A percentile compares a stretch with the other conserved stretches of the same genome.
These are phyloP conservation scores for Malurus leucopterus DNA, from an alignment of 2,797 vertebrate genomes.

Conservation along the genomic window DNA sequence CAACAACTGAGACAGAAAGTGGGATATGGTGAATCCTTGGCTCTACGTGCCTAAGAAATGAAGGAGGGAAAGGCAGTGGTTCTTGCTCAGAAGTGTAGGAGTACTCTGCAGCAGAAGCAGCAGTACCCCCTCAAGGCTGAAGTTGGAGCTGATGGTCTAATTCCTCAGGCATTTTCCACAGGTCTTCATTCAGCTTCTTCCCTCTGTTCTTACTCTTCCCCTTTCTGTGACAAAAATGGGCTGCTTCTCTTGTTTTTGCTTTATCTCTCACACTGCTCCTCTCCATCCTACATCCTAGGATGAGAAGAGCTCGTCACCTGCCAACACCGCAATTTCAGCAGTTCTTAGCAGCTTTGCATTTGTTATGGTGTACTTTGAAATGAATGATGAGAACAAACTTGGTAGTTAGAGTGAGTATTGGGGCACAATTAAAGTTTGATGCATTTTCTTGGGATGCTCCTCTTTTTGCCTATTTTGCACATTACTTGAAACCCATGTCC, in stretches of 20 bases:
- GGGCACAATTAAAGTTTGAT: not conserved
- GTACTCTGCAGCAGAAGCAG: not conserved
- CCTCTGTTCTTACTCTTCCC: not conserved
- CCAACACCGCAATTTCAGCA: not conserved
- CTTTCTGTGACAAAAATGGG: not conserved
- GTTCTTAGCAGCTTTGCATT: not conserved
- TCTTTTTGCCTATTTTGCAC: not conserved
- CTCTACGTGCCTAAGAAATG: not conserved
- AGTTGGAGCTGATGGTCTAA: not conserved
- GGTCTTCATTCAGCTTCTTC: not conserved
- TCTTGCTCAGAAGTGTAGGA: not conserved
- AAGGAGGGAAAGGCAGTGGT: not conserved
- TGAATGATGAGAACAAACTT: not conserved
- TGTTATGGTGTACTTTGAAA: not conserved
- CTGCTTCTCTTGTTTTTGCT: not conserved
- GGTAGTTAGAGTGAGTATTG: not conserved
- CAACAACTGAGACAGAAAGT: not conserved
- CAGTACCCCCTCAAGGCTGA: not conserved
- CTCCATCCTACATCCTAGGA: not conserved
- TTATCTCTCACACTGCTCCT: not conserved
- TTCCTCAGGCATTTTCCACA: not conserved
- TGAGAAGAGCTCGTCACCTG: fast-evolving
- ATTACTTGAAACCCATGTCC: not conserved
- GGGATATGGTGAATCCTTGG: not conserved
- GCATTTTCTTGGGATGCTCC: not conserved